Conservation (phyloP, 1,140 invertebrate species). For the Papilio polyxenes region DNA sequence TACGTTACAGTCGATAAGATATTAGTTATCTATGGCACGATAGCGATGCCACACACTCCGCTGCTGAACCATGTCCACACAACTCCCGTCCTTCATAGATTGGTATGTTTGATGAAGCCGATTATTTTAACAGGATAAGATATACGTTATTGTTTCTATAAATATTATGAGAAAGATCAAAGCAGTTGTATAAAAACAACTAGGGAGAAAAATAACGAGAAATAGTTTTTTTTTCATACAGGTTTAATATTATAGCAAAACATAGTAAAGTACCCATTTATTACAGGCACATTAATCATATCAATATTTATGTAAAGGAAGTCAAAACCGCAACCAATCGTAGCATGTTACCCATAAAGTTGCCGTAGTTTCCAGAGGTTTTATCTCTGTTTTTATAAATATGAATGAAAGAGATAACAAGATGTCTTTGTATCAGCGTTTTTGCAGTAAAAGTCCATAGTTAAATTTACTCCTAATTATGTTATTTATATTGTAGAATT, state of each 20-base stretch:
- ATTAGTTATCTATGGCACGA: background rate
- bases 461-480: no score
- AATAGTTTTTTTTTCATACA: no score
- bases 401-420: no score
- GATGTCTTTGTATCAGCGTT: no score
- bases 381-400: background rate
- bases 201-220: no score
- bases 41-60: background rate
- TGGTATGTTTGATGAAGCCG: background rate
- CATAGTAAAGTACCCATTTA: background rate
- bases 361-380: background rate
- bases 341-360: background rate
- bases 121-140: constrained; percentile 7
- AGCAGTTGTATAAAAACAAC: no score
- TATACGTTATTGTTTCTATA: background rate
- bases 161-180: background rate
- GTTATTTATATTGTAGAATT: no score
- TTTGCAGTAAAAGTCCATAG: no score
- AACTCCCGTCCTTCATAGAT: background rate
- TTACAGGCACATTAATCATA: background rate
- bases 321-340: background rate
- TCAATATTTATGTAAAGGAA: constrained; percentile 7
- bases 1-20: background rate
- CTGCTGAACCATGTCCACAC: background rate
- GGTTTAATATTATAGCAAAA: no score